phyloP scores from a whole-genome alignment of 2,888 invertebrate genomes.

The Nezara viridula region DNA sequence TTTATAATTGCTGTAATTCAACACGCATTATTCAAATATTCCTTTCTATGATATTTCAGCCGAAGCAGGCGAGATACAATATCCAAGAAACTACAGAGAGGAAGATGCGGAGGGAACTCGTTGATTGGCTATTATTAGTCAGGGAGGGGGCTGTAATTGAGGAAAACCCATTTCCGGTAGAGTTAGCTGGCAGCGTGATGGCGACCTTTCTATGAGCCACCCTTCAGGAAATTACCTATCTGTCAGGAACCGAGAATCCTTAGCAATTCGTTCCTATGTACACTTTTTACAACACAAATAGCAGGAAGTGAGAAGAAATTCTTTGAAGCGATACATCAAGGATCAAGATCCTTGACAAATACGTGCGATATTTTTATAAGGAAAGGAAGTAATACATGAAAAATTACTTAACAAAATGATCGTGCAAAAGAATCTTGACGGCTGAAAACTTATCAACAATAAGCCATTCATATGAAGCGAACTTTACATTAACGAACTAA shows the following conservation, averaged over 20 bases:
- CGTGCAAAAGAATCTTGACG: too few relatives aligned
- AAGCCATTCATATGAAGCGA: too few relatives aligned
- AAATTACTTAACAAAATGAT: too few relatives aligned
- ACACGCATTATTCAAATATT: neutral
- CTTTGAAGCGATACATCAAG: too few relatives aligned
- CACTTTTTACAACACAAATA: neutral
- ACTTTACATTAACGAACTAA: too few relatives aligned
- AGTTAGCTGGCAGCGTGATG: neutral
- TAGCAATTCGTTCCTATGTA: neutral
- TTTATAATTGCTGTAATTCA: too few relatives aligned
- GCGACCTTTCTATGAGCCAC: constrained; percentile 10
- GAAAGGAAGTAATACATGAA: too few relatives aligned
- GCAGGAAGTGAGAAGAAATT: too few relatives aligned
- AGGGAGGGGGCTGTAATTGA: constrained; percentile 12
- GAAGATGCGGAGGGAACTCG: constrained; percentile 18
- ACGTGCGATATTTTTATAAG: too few relatives aligned
- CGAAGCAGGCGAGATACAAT: neutral
- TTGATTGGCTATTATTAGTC: constrained; percentile 23
- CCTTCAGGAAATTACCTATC: neutral
- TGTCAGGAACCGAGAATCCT: neutral
- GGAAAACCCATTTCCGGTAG: constrained; percentile 22
- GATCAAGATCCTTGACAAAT: too few relatives aligned
- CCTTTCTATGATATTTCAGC: neutral
- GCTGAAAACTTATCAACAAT: too few relatives aligned
- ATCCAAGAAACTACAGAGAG: neutral